These are phyloP conservation scores for Romanogobio albipinnatus DNA, from an alignment of 2,113 vertebrate genomes.

Conservation along the genomic window DNA sequence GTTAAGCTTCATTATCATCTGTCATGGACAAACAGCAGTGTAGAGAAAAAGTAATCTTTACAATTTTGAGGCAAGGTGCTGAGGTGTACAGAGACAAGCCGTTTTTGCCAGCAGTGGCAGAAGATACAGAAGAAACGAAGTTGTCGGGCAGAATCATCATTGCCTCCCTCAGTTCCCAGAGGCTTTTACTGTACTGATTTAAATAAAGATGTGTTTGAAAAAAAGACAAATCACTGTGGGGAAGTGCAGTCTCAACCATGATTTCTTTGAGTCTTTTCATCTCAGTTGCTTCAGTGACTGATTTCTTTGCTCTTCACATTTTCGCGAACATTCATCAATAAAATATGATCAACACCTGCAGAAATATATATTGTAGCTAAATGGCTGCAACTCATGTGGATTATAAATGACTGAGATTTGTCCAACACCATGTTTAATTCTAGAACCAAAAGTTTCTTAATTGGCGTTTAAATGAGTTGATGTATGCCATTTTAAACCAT, in stretches of 20 bases:
- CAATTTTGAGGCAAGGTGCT: background rate
- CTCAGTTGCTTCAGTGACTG: constrained; percentile 21
- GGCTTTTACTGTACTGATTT: constrained; percentile 74
- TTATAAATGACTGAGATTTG: background rate
- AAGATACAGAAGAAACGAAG: constrained; percentile 55
- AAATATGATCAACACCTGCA: background rate
- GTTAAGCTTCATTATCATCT: background rate
- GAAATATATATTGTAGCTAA: background rate
- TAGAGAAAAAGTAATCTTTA: constrained; percentile 25
- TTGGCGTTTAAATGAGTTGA: background rate
- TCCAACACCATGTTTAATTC: background rate
- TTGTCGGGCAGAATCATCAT: constrained; percentile 30
- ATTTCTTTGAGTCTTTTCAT: constrained; percentile 61
- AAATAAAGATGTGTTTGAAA: constrained; percentile 78
- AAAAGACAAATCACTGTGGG: constrained; percentile 38
- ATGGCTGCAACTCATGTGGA: background rate
- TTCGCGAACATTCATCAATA: background rate
- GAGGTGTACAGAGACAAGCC: background rate
- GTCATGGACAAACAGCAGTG: constrained; percentile 28
- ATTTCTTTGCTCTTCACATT: background rate
- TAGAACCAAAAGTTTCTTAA: background rate
- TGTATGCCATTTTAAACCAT: background rate
- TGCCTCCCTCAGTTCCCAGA: constrained; percentile 22
- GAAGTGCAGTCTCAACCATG: constrained; percentile 53
- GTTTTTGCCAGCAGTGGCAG: constrained; percentile 42